Base-by-base conservation (phyloP, 2,113 vertebrate species). In the Sorex araneus region DNA sequence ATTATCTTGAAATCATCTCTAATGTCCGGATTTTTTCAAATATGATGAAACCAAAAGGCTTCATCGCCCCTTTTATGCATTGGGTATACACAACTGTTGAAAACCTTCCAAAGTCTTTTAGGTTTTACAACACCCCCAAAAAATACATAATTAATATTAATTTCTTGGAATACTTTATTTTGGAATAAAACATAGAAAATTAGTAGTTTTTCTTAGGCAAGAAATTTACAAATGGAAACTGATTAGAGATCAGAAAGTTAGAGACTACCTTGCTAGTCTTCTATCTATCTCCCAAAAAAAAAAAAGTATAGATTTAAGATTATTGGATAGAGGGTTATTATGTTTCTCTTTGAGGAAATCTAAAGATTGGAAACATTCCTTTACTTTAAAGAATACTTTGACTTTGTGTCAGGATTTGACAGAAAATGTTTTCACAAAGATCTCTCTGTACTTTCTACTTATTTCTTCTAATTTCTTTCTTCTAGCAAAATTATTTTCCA, bases 51-150 rank as follows among this genome's bases (percentile, higher is more conserved):
- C 66, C 10, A 57, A 74, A 74, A 79, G 83, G 75, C 3, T 10
- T 43, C 4, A 66, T 43, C 34, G 74, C 15, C 0, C 32, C 0
- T 27, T 69, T 85, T 60, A 43, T 27, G 64, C 30, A 63, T 71
- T 71, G 6, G 4, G 30, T 1, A 74, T 2, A 81, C 25, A 32
- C 50, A 43, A 64, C 2, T 80, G 43, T 23, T 70, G 25, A 77
- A 81, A 78, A 16, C 12, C 28, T 80, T 57, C 15, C 28, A 10
- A 23, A 28, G 5, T 0, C 8, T 78, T 74, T 43, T 54, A 30
- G 76, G 32, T 75, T 87, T 91, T 73, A 69, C 57, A 47, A 50
- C 3, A 89, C 15, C 84, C 40, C 3, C 66, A 86, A 67, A 90
- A 89, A 13, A 16, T 11, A n/a, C n/a, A 89, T 78, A 57, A 63